Evolutionary conservation across 2,113 vertebrate species (phyloP).

Genomic region (Corythornis vintsioides): DNA sequence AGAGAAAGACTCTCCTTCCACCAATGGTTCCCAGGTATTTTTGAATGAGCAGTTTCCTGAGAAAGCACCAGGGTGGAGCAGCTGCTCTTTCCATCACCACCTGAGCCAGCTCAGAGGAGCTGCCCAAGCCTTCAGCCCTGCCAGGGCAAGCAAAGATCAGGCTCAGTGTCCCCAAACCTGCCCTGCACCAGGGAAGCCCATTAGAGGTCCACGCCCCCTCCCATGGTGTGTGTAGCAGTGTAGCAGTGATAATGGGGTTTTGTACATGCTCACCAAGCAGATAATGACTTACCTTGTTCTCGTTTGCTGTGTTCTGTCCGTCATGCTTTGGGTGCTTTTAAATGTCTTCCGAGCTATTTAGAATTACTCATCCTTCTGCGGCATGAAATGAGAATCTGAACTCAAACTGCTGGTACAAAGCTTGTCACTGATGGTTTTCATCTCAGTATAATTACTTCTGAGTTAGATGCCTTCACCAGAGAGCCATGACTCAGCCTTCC

Average conservation of each 20-base stretch:
- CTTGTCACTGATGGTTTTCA: background rate
- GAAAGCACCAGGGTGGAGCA: background rate
- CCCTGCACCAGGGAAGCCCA: background rate
- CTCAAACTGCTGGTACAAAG: background rate
- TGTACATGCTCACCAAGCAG: slow-evolving; percentile 25
- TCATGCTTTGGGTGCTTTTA: slow-evolving; percentile 34
- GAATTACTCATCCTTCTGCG: background rate
- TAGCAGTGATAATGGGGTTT: background rate
- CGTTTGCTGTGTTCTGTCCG: background rate
- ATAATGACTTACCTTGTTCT: slow-evolving; percentile 23
- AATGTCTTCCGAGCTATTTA: background rate
- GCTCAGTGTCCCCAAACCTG: background rate
- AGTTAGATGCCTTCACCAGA: background rate
- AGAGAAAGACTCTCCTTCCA: background rate
- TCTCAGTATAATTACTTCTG: background rate
- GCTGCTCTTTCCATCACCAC: background rate
- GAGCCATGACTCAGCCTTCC: slow-evolving; percentile 22
- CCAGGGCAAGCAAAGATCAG: background rate
- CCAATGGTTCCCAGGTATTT: accelerated
- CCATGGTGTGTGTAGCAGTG: background rate
- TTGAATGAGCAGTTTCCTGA: background rate
- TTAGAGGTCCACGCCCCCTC: background rate
- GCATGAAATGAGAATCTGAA: slow-evolving; percentile 43
- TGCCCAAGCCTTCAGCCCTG: background rate
- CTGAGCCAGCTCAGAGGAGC: background rate